Percentiles rank a stretch among this genome's conserved stretches.
Conservation (phyloP, 2,797 vertebrate genomes). For the Ctenopoma multispine region DNA sequence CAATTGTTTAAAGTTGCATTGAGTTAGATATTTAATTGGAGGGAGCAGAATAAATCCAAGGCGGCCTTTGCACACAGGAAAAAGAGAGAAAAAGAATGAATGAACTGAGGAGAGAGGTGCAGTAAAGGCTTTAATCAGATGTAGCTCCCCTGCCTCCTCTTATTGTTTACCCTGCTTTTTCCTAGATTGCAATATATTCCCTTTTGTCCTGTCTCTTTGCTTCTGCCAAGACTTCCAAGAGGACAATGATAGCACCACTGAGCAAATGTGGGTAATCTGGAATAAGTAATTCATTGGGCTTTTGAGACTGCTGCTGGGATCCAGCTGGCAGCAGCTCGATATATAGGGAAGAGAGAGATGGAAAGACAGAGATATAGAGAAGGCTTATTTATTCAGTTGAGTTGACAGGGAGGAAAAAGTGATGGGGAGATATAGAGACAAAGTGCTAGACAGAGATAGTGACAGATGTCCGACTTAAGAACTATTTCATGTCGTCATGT, state of each 20-base stretch:
- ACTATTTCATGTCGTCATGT: conserved; percentile 21
- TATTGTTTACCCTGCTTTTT: conserved; percentile 47
- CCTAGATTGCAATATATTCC: conserved; percentile 43
- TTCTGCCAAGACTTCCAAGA: conserved; percentile 30
- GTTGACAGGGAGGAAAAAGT: conserved; percentile 29
- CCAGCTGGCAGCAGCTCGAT: conserved; percentile 21
- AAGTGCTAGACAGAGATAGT: conserved; percentile 27
- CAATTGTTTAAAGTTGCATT: not conserved
- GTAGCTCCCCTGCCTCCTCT: conserved; percentile 9
- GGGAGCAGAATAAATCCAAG: not conserved
- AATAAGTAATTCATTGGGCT: conserved; percentile 52
- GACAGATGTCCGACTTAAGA: conserved; percentile 51
- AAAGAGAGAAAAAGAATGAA: conserved; percentile 17
- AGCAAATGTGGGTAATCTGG: conserved; percentile 40
- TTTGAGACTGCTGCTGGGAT: conserved; percentile 29
- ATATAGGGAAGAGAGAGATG: conserved; percentile 6
- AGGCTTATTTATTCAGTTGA: conserved; percentile 22
- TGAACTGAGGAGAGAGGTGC: conserved; percentile 1
- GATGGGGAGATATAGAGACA: not conserved
- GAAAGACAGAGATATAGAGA: conserved; percentile 21
- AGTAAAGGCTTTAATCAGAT: conserved; percentile 30
- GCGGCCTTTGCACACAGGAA: not conserved
- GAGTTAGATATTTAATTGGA: not conserved
- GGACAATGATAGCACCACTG: conserved; percentile 3
- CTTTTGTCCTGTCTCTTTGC: conserved; percentile 16